phyloP scores from a whole-genome alignment of 1,140 invertebrate species.

The Bombus breviceps region DNA sequence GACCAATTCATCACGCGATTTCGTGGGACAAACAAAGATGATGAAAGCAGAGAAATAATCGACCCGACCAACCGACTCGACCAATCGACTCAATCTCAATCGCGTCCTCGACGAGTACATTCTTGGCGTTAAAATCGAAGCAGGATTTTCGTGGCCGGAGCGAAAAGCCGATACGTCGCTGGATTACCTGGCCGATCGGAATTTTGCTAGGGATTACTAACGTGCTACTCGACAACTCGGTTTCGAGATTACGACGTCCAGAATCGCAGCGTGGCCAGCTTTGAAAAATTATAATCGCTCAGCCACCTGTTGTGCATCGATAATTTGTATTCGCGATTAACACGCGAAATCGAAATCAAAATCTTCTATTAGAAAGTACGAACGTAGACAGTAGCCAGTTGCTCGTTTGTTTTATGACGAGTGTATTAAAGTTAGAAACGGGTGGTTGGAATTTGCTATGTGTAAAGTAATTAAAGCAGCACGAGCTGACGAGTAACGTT shows the following conservation, averaged over 20 bases:
- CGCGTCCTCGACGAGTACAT: neutral
- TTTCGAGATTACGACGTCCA: slow-evolving; percentile 17
- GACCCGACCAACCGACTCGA: neutral
- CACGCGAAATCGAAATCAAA: neutral
- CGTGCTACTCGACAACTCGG: neutral
- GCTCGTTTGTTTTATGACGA: neutral
- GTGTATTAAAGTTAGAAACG: too few species aligned
- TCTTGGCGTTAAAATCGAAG: slow-evolving; percentile 35
- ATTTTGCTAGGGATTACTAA: slow-evolving; percentile 25
- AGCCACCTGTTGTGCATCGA: slow-evolving; percentile 19
- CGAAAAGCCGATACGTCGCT: slow-evolving; percentile 41
- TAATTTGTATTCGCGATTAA: neutral
- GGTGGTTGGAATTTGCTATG: too few species aligned
- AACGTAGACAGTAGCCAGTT: neutral
- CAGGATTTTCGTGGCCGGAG: slow-evolving; percentile 38
- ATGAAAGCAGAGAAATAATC: too few species aligned
- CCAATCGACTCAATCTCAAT: slow-evolving; percentile 9
- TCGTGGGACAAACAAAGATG: too few species aligned
- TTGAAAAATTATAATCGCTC: slow-evolving; percentile 33
- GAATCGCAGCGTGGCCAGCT: neutral
- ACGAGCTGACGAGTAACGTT: neutral
- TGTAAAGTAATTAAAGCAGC: too few species aligned
- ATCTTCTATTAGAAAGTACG: too few species aligned
- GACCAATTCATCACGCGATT: too few species aligned
- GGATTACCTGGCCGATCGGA: slow-evolving; percentile 31